These are phyloP conservation scores for Gyps fulvus DNA, from an alignment of 2,113 vertebrate genomes.

Conservation along the genomic window DNA sequence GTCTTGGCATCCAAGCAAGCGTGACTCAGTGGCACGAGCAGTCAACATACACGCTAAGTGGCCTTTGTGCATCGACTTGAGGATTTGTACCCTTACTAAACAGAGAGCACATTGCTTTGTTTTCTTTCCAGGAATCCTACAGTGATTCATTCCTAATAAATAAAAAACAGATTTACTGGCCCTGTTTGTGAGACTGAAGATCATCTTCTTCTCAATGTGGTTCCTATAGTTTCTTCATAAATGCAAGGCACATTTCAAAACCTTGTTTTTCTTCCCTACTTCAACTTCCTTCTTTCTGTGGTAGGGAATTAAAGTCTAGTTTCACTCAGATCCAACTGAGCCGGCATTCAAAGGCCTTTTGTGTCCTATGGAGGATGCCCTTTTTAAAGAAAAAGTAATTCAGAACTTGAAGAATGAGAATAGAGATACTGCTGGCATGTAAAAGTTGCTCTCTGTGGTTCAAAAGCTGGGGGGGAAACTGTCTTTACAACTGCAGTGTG, in stretches of 20 bases:
- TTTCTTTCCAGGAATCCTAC: conserved; percentile 40
- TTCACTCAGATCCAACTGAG: conserved; percentile 16
- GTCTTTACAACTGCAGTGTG: not conserved
- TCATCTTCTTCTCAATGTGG: not conserved
- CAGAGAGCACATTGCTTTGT: not conserved
- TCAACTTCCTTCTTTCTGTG: not conserved
- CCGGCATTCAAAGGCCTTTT: conserved; percentile 18
- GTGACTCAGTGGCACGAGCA: not conserved
- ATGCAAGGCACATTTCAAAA: conserved; percentile 42
- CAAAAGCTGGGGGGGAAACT: not conserved
- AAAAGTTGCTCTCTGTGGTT: not conserved
- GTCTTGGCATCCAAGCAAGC: not conserved
- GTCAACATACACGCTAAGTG: not conserved
- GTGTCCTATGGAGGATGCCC: not conserved
- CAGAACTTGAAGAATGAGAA: conserved; percentile 25
- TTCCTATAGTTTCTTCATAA: not conserved
- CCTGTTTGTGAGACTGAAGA: conserved; percentile 34
- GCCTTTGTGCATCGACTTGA: not conserved
- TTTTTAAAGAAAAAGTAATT: conserved; percentile 29
- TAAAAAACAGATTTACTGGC: conserved; percentile 44
- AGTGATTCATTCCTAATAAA: conserved; percentile 53
- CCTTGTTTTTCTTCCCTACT: conserved; percentile 32
- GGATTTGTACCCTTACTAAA: conserved; percentile 19
- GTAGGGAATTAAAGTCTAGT: conserved; percentile 14
- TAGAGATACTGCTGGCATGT: not conserved